These are phyloP conservation scores for Zalophus californianus DNA, from an alignment of 2,797 vertebrate species.

Conservation along the genomic window DNA sequence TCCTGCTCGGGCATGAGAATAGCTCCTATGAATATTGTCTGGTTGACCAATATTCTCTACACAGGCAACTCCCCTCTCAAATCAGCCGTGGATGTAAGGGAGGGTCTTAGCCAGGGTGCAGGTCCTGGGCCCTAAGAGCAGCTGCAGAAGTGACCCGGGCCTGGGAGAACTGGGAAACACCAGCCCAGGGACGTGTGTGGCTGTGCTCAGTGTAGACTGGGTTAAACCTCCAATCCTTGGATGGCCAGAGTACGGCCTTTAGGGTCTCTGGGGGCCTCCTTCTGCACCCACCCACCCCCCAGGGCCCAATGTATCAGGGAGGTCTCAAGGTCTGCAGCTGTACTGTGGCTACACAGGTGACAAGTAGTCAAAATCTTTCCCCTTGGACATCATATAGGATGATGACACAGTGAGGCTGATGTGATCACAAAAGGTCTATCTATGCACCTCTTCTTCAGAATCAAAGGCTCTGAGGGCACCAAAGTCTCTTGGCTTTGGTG, in stretches of 20 bases:
- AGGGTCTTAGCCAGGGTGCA: neutral
- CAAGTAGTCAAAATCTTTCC: neutral
- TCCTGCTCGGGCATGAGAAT: neutral
- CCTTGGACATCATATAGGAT: neutral
- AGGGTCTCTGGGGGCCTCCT: neutral
- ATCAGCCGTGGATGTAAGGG: neutral
- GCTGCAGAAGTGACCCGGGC: neutral
- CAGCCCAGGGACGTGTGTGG: neutral
- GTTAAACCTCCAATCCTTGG: neutral
- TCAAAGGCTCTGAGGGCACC: neutral
- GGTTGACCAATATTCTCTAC: neutral
- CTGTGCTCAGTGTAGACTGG: neutral
- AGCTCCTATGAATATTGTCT: neutral
- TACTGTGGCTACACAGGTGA: fast-evolving
- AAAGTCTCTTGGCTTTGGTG: neutral
- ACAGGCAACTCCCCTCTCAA: neutral
- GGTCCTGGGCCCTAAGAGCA: neutral
- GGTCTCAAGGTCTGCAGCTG: neutral
- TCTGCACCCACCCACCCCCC: neutral
- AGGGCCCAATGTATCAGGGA: neutral
- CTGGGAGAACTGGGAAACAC: neutral
- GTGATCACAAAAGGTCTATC: neutral
- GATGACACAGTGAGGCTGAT: neutral
- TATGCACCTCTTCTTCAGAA: neutral
- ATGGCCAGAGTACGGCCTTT: neutral